Percentiles rank a stretch among this genome's conserved stretches.
phyloP scores from a whole-genome alignment of 2,113 vertebrate species.

The Myrmophylax atrothorax region DNA sequence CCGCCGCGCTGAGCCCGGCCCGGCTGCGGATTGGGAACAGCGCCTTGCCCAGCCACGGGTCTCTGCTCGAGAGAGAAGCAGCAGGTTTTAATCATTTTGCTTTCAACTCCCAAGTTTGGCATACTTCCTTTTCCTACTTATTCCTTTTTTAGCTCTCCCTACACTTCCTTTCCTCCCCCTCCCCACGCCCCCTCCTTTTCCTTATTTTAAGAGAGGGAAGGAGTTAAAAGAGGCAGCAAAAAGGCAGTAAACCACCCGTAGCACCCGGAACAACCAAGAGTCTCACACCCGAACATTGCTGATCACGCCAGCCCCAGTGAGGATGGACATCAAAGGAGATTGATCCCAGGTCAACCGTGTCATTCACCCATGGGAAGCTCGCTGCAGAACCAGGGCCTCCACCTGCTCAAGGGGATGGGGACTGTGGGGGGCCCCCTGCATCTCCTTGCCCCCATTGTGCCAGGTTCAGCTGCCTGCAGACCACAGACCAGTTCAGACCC shows the following conservation, averaged over 20 bases:
- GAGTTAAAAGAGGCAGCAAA: background rate
- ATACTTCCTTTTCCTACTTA: background rate
- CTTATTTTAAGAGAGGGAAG: background rate
- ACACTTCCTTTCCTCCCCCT: background rate
- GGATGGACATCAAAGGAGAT: rapidly evolving
- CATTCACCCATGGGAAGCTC: background rate
- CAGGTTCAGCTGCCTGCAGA: background rate
- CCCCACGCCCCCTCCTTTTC: rapidly evolving
- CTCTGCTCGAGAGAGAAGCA: background rate
- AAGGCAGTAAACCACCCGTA: background rate
- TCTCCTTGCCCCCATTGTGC: background rate
- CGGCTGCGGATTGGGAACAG: rapidly evolving
- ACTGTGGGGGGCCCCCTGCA: rapidly evolving
- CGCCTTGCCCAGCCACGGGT: rapidly evolving
- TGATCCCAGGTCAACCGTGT: rapidly evolving
- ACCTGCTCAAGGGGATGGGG: background rate
- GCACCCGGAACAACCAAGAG: background rate
- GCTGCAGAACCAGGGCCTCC: rapidly evolving
- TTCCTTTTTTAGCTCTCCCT: background rate
- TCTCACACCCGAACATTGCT: background rate
- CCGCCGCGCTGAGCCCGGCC: background rate
- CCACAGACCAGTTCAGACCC: background rate
- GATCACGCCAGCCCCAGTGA: background rate
- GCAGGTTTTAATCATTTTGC: background rate
- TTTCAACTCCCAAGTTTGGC: background rate